A percentile compares a stretch with the other conserved stretches of the same genome.
phyloP scores from a whole-genome alignment of 1,140 invertebrate species.

The Nomia melanderi region DNA sequence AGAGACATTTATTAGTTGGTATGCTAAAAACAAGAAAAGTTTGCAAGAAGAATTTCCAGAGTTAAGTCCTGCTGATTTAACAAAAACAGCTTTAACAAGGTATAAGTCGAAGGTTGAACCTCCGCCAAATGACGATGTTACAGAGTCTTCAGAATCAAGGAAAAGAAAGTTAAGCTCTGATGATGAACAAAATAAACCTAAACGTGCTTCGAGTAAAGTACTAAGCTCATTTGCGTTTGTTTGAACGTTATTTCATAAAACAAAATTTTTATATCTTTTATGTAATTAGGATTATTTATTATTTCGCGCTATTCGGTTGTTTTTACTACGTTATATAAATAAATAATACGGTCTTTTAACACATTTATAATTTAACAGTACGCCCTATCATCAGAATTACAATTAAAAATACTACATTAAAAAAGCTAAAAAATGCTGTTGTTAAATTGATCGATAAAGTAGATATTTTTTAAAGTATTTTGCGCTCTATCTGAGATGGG shows the following conservation, averaged over 20 bases:
- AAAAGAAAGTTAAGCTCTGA: constrained; percentile 71
- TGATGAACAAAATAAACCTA: constrained; percentile 54
- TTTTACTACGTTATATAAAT: constrained; percentile 10
- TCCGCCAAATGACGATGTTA: background rate
- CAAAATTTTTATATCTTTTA: constrained; percentile 27
- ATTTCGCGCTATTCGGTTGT: background rate
- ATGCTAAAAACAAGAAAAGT: constrained; percentile 80
- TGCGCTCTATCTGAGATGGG: background rate
- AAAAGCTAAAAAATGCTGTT: background rate
- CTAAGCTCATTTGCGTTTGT: constrained; percentile 63
- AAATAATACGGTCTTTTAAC: background rate
- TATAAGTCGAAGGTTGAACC: constrained; percentile 77
- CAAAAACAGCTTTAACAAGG: constrained; percentile 80
- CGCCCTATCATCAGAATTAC: background rate
- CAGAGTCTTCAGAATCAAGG: constrained; percentile 53
- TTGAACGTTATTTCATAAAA: constrained; percentile 41
- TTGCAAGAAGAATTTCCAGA: constrained; percentile 82
- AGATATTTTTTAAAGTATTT: background rate
- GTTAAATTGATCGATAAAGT: constrained; percentile 21
- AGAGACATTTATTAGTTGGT: constrained; percentile 83
- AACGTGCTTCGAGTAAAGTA: constrained; percentile 59
- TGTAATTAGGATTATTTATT: constrained; percentile 39
- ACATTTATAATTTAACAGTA: background rate
- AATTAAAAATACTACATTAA: background rate
- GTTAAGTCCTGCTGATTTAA: constrained; percentile 80